Base-by-base conservation (phyloP, 2,888 invertebrate species). In the Eilema caniola region DNA sequence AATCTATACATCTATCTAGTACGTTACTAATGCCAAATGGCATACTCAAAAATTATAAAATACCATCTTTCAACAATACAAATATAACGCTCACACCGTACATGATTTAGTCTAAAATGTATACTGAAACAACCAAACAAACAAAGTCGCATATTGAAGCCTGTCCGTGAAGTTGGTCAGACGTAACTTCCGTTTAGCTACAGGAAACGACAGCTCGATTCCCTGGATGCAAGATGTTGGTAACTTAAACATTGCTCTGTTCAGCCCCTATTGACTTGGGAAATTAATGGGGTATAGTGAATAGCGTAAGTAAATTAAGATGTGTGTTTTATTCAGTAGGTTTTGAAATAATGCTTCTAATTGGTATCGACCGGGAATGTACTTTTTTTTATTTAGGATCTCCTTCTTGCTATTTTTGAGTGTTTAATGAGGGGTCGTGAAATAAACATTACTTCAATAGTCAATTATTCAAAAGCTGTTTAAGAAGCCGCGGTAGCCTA, bases 161-260 rank as follows among this genome's bases (percentile, higher is more conserved):
- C 47, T 59, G 62, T 73, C 72, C 61, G 70, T 72, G 77, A 73
- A 79, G 53, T 77, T 76, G 67, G 68, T 68, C 68, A 69, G 71
- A 59, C 60, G 67, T 74, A 66, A 69, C 60, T 71, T 69, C 68
- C 73, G n/a, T 63, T 64, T 66, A 67, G 64, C 31, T 57, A 37
- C 41, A 65, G 70, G 62, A 76, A 81, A 71, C 57, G 71, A 69
- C 69, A 61, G 69, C 63, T 64, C 59, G 71, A 78, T 71, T 80
- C 69, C 66, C 71, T 61, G 11, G 73, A 72, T 62, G 16, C 63
- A 69, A 74, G 74, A 74, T 28, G 65, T 71, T 71, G 33, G 66
- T 28, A 67, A 56, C 72, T 74, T 65, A 62, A 74, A 56, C 56
- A 65, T 63, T 69, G 60, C 69, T 72, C 72, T 70, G 71, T 73